These are phyloP conservation scores for Oxytorus armatus DNA, from an alignment of 2,888 invertebrate genomes.

Conservation along the genomic window DNA sequence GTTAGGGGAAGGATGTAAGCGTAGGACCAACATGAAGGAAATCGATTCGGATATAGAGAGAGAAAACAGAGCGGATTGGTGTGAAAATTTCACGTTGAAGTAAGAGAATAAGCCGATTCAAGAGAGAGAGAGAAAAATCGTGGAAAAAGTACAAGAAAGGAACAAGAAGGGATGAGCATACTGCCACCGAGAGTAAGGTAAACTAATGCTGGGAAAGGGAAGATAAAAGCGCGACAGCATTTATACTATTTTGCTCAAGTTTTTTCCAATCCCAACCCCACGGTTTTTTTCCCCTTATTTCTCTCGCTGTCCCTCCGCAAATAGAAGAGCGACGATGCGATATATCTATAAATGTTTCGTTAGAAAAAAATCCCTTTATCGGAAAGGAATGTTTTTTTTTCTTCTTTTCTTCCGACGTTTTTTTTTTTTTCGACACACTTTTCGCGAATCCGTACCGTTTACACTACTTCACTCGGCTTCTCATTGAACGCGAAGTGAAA, in stretches of 20 bases:
- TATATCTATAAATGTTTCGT: slow-evolving; percentile 13
- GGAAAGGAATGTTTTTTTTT: slow-evolving; percentile 5
- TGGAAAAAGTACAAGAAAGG: slow-evolving; percentile 22
- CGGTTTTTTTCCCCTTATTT: slow-evolving; percentile 16
- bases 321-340: neutral
- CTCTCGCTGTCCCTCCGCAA: neutral
- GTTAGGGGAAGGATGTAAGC: slow-evolving; percentile 29
- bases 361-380: slow-evolving; percentile 20
- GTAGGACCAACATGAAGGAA: slow-evolving; percentile 30
- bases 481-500: slow-evolving; percentile 1
- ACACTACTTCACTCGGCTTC: neutral
- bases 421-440: slow-evolving; percentile 4
- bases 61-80: slow-evolving; percentile 21
- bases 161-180: slow-evolving; percentile 45
- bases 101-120: slow-evolving; percentile 44
- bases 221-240: slow-evolving; percentile 53
- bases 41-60: slow-evolving; percentile 52
- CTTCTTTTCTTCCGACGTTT: neutral
- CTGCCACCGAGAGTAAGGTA: slow-evolving; percentile 43
- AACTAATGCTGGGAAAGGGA: slow-evolving; percentile 48
- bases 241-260: slow-evolving; percentile 43
- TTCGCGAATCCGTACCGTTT: neutral
- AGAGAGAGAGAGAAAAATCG: slow-evolving; percentile 15
- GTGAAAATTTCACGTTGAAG: slow-evolving; percentile 54
- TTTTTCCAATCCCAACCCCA: slow-evolving; percentile 13